A percentile compares a stretch with the other conserved stretches of the same genome.
phyloP scores from a whole-genome alignment of 37 sponge, comb jelly and placozoan genomes.

The Mnemiopsis leidyi region DNA sequence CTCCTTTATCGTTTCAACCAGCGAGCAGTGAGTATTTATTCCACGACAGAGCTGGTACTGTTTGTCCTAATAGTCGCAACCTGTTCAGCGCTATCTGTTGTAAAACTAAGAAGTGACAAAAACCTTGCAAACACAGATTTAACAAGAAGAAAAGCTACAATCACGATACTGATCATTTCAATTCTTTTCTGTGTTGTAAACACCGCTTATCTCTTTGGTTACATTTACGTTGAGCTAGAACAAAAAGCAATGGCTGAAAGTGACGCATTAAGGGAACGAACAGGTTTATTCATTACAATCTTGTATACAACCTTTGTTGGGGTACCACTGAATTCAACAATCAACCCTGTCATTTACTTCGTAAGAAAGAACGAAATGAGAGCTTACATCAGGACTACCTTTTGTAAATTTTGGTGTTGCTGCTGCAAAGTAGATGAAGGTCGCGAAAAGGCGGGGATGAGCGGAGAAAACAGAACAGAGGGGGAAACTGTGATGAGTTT shows the following conservation, averaged over 20 bases:
- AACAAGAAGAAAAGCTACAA: neutral
- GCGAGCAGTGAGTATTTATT: neutral
- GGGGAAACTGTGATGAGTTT: no score
- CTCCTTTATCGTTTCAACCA: neutral
- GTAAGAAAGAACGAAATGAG: neutral
- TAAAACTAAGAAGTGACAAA: neutral
- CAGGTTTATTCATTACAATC: no score
- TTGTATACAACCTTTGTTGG: neutral
- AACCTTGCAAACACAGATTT: neutral
- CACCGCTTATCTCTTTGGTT: no score
- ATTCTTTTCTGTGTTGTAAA: neutral
- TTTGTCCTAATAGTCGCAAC: neutral
- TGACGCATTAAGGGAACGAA: no score
- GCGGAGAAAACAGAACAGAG: no score
- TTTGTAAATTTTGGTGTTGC: neutral
- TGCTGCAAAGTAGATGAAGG: neutral
- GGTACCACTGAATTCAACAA: neutral
- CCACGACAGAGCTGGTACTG: neutral
- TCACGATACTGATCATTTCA: neutral
- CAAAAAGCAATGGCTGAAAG: no score
- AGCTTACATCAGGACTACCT: neutral
- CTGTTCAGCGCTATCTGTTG: neutral
- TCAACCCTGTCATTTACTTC: neutral
- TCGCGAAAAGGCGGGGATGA: no score
- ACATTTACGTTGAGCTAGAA: no score